phyloP scores from a whole-genome alignment of 2,113 vertebrate genomes.

The Saguinus imperator region DNA sequence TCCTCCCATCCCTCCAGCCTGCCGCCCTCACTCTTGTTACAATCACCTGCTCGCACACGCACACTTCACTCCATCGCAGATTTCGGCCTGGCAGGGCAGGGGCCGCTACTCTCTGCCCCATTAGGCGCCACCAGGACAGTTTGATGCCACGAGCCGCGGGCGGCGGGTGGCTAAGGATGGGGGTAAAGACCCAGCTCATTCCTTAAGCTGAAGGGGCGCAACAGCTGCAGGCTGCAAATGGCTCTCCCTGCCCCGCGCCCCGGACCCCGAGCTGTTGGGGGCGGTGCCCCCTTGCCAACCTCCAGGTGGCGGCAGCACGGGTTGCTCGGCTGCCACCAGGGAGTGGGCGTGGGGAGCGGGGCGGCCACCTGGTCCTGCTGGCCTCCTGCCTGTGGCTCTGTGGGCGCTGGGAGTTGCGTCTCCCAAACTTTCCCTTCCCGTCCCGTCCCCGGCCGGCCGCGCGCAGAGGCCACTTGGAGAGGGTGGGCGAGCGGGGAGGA shows the following conservation, averaged over 20 bases:
- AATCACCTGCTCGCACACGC: neutral
- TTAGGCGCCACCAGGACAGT: neutral
- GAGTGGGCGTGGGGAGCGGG: neutral
- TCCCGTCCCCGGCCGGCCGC: neutral
- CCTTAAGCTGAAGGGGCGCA: neutral
- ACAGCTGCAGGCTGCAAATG: neutral
- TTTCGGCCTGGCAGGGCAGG: no score
- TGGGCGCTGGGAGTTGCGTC: constrained; percentile 52
- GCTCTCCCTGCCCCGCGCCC: neutral
- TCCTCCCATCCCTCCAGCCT: neutral
- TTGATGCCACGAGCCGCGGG: neutral
- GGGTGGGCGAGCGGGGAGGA: neutral
- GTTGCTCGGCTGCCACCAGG: neutral
- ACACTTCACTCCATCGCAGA: neutral
- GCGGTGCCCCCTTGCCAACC: neutral
- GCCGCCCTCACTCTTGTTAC: neutral
- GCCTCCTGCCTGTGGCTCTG: constrained; percentile 53
- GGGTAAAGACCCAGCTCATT: fast-evolving
- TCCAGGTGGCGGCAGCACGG: neutral
- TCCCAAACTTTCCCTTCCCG: neutral
- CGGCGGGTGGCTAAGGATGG: neutral
- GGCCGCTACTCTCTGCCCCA: neutral
- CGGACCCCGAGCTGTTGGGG: neutral
- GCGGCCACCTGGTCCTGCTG: neutral
- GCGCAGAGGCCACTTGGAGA: neutral